Conservation (phyloP, 2,888 invertebrate genomes). For the Andrena camellia region DNA sequence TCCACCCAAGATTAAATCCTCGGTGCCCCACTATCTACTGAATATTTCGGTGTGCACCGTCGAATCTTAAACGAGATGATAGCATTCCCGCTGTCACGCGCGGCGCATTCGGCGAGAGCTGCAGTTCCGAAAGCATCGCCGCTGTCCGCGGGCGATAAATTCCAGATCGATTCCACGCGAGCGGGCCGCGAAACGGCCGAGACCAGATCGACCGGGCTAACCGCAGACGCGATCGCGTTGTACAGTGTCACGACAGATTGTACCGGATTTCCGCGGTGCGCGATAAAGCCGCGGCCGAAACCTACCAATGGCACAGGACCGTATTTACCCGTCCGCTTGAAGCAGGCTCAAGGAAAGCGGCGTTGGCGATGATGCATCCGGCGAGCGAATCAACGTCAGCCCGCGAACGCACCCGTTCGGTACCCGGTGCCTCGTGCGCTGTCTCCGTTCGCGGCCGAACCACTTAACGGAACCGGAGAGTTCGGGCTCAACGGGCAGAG, state of each 20-base stretch:
- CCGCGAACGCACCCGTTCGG: neutral
- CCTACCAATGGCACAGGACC: constrained; percentile 49
- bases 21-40: no score
- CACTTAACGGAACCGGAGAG: neutral
- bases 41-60: no score
- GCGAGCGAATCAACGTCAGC: constrained; percentile 4
- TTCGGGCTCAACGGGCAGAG: constrained; percentile 1
- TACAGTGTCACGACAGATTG: constrained; percentile 30
- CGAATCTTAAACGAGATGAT: no score
- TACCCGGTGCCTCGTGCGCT: neutral
- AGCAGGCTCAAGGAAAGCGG: constrained; percentile 10
- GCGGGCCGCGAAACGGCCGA: neutral
- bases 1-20: no score
- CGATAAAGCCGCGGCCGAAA: constrained; percentile 45
- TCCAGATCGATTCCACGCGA: neutral
- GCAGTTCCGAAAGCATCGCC: neutral
- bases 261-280: constrained; percentile 65
- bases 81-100: no score
- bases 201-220: constrained; percentile 7
- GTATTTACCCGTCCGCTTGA: constrained; percentile 49
- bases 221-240: neutral
- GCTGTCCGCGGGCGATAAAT: neutral
- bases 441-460: neutral
- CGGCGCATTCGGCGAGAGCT: no score
- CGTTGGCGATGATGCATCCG: constrained; percentile 23